Base-by-base conservation (phyloP, 2,888 invertebrate species). In the Hyles lineata region DNA sequence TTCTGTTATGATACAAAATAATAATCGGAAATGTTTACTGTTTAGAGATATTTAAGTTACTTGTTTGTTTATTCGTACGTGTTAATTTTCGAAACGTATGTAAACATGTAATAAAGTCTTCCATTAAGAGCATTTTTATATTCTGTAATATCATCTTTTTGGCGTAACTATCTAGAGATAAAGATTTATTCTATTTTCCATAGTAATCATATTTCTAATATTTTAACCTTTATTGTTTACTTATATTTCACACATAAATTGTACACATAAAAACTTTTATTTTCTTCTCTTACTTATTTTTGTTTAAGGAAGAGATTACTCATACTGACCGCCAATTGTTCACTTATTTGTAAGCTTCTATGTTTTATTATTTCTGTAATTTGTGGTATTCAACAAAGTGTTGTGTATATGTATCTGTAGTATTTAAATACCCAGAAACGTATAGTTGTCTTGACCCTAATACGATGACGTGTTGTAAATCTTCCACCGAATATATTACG, bases 51-150 rank as follows among this genome's bases (percentile, higher is more conserved):
- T 29, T 29, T 62, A n/a, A 67, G 17, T 11, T 50, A 23, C 23
- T 23, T 25, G 23, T 7, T 67, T 50, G 43, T 43, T 67, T n/a
- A 63, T 67, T 25, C 67, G 67, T 67, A 67, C 67, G 67, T 67
- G 67, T 67, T 23, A 50, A 50, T 67, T n/a, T 50, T 23, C 17
- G 35, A 32, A 17, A 43, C 8, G 50, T 43, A 43, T 25, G 50
- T 67, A 67, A 67, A 50, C 67, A 43, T 43, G 23, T 50, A 23
- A 1, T 23, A 67, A 67, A 23, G 23, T 67, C 43, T 5, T 11
- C 21, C 23, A 23, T n/a, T 23, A 15, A 43, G 15, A 43, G n/a
- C 32, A 15, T 15, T 43, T 67, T 50, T 17, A 61, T 29, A 19
- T 19, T 17, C 17, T 8, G 4, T 67, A 23, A 17, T 50, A 8